Evolutionary conservation across 2,113 vertebrate species (phyloP).

Genomic region (Aythya baeri): DNA sequence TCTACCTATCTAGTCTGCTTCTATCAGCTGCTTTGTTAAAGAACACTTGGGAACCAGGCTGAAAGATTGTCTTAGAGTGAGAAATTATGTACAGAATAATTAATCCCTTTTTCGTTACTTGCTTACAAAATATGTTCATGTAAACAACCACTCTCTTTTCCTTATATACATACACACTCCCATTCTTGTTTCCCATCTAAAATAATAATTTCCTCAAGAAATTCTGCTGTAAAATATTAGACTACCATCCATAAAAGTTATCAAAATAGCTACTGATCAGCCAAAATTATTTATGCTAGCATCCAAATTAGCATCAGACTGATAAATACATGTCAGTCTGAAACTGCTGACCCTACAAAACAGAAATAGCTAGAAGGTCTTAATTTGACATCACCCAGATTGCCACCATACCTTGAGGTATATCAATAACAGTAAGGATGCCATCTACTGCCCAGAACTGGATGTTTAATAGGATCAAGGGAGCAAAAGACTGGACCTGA

Average conservation of each 20-base stretch:
- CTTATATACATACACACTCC: rapidly evolving
- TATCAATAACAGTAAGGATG: not conserved
- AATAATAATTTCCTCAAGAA: not conserved
- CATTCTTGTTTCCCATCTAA: not conserved
- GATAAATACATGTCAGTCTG: not conserved
- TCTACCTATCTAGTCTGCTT: not conserved
- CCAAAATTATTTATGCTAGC: not conserved
- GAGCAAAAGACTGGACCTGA: not conserved
- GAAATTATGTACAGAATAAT: not conserved
- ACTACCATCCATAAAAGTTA: not conserved
- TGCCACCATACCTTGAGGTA: not conserved
- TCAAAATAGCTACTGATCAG: not conserved
- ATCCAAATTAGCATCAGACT: not conserved
- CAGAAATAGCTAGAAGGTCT: not conserved
- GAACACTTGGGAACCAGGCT: not conserved
- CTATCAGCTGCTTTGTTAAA: not conserved
- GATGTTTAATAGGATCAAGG: not conserved
- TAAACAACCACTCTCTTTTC: not conserved
- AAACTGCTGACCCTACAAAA: not conserved
- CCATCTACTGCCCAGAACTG: not conserved
- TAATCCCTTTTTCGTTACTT: not conserved
- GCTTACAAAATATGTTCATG: not conserved
- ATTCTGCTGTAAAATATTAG: not conserved
- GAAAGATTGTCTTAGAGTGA: not conserved
- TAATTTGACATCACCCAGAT: not conserved